These are phyloP conservation scores for Dasyprocta punctata DNA, from an alignment of 2,113 vertebrate species.

Conservation along the genomic window DNA sequence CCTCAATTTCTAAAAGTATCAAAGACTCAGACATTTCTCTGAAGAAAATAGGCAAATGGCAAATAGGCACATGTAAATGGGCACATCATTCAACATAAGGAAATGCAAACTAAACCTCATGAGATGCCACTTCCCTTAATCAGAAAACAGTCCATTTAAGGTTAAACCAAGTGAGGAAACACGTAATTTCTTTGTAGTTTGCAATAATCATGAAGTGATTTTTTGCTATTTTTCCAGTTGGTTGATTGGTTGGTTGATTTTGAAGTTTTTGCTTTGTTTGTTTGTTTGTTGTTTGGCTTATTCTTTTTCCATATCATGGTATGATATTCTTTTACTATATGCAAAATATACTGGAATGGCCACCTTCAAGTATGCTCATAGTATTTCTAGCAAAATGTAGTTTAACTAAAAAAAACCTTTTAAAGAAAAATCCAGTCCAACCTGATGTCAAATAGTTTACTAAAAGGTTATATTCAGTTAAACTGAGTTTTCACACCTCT, in stretches of 20 bases:
- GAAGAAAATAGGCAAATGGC: background rate
- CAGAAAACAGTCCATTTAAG: background rate
- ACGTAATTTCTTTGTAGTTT: background rate
- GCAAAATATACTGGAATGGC: background rate
- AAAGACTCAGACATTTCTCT: background rate
- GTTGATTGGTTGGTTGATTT: background rate
- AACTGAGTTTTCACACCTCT: background rate
- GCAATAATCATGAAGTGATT: background rate
- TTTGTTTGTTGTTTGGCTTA: background rate
- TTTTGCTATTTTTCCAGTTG: background rate
- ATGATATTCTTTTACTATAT: background rate
- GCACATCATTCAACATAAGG: background rate
- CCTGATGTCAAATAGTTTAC: background rate
- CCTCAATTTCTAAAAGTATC: background rate
- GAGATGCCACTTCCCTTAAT: background rate
- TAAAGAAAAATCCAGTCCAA: conserved; percentile 43
- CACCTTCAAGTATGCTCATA: background rate
- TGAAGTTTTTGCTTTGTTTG: background rate
- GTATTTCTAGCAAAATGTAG: conserved; percentile 20
- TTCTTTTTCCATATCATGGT: background rate
- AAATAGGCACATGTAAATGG: background rate
- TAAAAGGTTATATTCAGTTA: conserved; percentile 21
- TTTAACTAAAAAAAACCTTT: conserved; percentile 14
- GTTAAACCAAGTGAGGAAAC: background rate
- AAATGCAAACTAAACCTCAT: background rate